Evolutionary conservation across 2,113 vertebrate genomes (phyloP), one percentile per base, ranked within the genome.

Genomic region (Labeo rohita): DNA sequence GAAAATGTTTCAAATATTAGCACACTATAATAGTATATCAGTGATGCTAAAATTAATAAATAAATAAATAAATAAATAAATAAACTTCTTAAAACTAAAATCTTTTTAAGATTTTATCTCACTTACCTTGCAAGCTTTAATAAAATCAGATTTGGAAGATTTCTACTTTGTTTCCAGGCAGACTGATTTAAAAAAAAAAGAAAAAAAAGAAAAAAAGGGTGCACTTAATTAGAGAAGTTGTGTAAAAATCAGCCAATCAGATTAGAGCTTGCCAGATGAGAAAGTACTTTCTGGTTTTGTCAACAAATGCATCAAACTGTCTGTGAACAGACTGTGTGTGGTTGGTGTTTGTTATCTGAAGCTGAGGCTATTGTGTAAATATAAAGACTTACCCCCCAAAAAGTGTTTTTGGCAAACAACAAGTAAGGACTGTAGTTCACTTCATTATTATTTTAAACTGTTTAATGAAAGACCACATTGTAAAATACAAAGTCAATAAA

Each of bases 261-360:
- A 80, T 61, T 80, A 45, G 36, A 65, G 36, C 21, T 45, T 43
- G 78, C 78, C 56, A 80, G 54, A 80, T 45, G 78, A 80, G 11
- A 80, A 63, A 61, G 52, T n/a, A 15, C 77, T 77, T 77, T 77
- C 74, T 47, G 16, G 74, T 15, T 80, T 45, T 80, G 36, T 61
- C 9, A 43, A 18, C 59, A 80, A 65, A 59, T 39, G 12, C 36
- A 63, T 28, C 43, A 12, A 12, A 79, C 34, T 10, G 7, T 11
- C 15, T 10, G 13, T 28, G 28, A 28, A 28, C 28, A 28, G 28
- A 28, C 6, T 15, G 1, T 43, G 36, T 43, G 8, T 73, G 70
- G 9, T 45, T 18, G 21, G 18, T 10, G 18, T 45, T 45, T 73
- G 18, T 39, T 36, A 43, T 43, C 43, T 52, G 49, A 77, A 54